Evolutionary conservation across 1,140 invertebrate species (phyloP).

Genomic region (Belonocnema kinseyi): DNA sequence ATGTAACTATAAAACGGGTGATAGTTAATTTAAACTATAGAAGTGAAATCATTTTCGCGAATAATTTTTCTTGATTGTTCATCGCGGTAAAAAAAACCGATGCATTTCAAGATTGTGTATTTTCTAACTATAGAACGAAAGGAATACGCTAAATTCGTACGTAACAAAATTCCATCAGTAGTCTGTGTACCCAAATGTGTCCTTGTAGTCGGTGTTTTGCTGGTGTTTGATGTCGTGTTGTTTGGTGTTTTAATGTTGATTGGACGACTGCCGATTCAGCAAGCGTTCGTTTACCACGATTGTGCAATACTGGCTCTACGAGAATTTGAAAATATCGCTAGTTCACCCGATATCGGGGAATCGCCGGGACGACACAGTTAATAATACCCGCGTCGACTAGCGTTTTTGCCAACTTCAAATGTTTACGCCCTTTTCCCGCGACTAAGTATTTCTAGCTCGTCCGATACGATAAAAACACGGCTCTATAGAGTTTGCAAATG

Average conservation of each 20-base stretch:
- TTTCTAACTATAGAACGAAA: background rate
- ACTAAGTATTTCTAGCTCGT: background rate
- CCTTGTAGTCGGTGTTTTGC: conserved; percentile 59
- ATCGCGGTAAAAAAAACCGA: background rate
- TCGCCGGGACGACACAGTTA: conserved; percentile 46
- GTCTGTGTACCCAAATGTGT: conserved; percentile 51
- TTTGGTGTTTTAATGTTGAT: conserved; percentile 74
- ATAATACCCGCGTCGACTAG: conserved; percentile 47
- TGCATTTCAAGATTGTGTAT: background rate
- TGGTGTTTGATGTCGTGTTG: conserved; percentile 67
- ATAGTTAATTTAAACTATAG: background rate
- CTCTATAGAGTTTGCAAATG: background rate
- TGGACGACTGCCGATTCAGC: conserved; percentile 74
- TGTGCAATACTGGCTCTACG: conserved; percentile 53
- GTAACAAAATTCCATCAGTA: conserved; percentile 34
- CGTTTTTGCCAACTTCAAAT: conserved; percentile 29
- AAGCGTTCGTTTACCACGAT: conserved; percentile 69
- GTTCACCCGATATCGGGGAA: conserved; percentile 46
- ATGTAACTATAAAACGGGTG: too few species aligned
- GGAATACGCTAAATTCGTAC: background rate
- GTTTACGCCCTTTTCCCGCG: background rate
- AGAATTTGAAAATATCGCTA: conserved; percentile 62
- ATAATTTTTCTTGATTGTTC: background rate
- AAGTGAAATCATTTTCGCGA: background rate
- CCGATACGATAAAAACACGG: conserved; percentile 5